These are phyloP conservation scores for Patella depressa DNA, from an alignment of 2,888 invertebrate genomes.

Conservation along the genomic window DNA sequence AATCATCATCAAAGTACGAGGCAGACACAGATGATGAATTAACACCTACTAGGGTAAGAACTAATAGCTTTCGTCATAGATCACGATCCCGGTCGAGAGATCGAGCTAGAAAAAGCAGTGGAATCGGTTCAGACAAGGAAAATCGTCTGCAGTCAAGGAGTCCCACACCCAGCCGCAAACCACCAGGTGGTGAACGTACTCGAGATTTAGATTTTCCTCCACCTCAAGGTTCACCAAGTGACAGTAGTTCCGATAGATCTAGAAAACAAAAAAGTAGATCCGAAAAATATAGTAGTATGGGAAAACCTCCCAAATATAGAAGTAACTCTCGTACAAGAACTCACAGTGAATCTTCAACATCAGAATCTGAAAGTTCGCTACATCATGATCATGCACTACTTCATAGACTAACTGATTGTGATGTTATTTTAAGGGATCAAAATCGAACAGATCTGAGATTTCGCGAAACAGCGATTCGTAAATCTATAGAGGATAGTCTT, in stretches of 20 bases:
- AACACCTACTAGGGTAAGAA: slow-evolving; percentile 15
- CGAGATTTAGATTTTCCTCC: slow-evolving; percentile 9
- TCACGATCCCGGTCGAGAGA: slow-evolving; percentile 16
- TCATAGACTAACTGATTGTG: slow-evolving; percentile 21
- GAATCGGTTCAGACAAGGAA: slow-evolving; percentile 16
- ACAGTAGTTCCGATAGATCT: slow-evolving; percentile 22
- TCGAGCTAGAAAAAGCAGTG: slow-evolving; percentile 16
- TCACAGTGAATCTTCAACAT: slow-evolving; percentile 59
- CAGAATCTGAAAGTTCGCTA: slow-evolving; percentile 45
- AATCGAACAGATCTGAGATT: slow-evolving; percentile 22
- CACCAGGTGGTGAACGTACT: slow-evolving; percentile 19
- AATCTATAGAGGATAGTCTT: slow-evolving; percentile 21
- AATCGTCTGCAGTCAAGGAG: slow-evolving; percentile 18
- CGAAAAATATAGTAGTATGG: slow-evolving; percentile 27
- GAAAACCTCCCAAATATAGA: slow-evolving; percentile 53
- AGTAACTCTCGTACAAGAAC: slow-evolving; percentile 50
- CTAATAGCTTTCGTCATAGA: neutral
- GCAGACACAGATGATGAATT: slow-evolving; percentile 27
- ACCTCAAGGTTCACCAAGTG: slow-evolving; percentile 18
- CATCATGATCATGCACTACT: slow-evolving; percentile 14
- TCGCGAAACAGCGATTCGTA: neutral
- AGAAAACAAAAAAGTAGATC: slow-evolving; percentile 22
- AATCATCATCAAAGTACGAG: slow-evolving; percentile 19
- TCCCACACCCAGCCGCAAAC: slow-evolving; percentile 17
- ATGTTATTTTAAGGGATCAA: slow-evolving; percentile 32